Conservation (phyloP, 1,140 invertebrate species). For the Macrobrachium nipponense region DNA sequence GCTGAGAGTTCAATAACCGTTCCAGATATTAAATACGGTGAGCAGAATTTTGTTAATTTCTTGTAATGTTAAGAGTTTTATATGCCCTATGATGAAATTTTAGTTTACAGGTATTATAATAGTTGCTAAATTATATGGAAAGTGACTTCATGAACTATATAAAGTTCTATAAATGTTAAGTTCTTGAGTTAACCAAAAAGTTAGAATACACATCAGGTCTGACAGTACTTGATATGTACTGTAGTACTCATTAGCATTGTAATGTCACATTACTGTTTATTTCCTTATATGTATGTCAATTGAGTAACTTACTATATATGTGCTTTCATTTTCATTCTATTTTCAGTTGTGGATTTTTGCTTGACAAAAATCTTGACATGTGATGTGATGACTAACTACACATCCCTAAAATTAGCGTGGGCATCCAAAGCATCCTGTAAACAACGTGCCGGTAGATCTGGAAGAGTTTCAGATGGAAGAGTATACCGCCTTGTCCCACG, state of each 20-base stretch:
- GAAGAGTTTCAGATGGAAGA: conserved; percentile 85
- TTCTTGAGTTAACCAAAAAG: too few species aligned
- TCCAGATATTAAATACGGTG: conserved; percentile 85
- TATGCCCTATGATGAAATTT: too few species aligned
- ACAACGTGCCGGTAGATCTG: conserved; percentile 91
- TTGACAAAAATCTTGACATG: conserved; percentile 85
- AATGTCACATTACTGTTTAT: neutral
- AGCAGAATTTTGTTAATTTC: neutral
- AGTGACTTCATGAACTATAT: neutral
- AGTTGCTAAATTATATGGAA: neutral
- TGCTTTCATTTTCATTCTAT: conserved; percentile 4
- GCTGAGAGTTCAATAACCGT: conserved; percentile 98
- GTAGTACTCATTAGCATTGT: too few species aligned
- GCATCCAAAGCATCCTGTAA: conserved; percentile 89
- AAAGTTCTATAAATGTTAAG: neutral
- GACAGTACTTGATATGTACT: too few species aligned
- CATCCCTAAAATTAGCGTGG: conserved; percentile 84
- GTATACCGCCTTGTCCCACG: conserved; percentile 87
- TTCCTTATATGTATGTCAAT: neutral
- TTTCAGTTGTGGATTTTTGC: conserved; percentile 92
- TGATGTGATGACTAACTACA: conserved; percentile 83
- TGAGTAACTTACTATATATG: neutral
- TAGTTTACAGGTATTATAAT: too few species aligned
- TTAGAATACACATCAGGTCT: too few species aligned
- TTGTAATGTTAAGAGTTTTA: neutral